Evolutionary conservation across 2,888 invertebrate genomes (phyloP).

Genomic region (Orthosia gracilis): DNA sequence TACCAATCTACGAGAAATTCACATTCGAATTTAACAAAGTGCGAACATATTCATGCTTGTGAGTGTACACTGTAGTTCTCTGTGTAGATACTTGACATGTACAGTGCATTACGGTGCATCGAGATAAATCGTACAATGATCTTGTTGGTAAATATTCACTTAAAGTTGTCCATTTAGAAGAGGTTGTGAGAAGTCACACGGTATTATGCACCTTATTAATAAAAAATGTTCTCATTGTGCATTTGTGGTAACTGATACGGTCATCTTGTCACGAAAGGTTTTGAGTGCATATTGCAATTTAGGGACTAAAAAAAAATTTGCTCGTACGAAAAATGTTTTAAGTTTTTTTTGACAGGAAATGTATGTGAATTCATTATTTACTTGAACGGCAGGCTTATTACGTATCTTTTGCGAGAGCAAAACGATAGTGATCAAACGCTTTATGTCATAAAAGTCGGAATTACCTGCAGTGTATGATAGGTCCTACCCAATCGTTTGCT

Average conservation of each 20-base stretch:
- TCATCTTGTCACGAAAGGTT: not conserved
- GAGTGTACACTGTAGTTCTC: slow-evolving; percentile 5
- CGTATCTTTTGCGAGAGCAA: too few relatives aligned
- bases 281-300: not conserved
- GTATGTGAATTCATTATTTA: not conserved
- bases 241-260: not conserved
- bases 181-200: slow-evolving; percentile 4
- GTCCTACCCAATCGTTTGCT: too few relatives aligned
- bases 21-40: not conserved
- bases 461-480: too few relatives aligned
- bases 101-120: slow-evolving; percentile 27
- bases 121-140: slow-evolving; percentile 49
- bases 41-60: not conserved
- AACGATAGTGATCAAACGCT: too few relatives aligned
- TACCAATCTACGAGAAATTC: not conserved
- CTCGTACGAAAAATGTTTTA: not conserved
- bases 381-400: too few relatives aligned
- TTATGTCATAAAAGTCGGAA: too few relatives aligned
- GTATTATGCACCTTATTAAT: slow-evolving; percentile 25
- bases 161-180: slow-evolving; percentile 7
- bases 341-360: not conserved
- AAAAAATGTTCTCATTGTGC: not conserved
- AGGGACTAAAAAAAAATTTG: not conserved
- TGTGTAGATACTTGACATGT: slow-evolving; percentile 24
- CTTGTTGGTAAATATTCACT: slow-evolving; percentile 49